These are phyloP conservation scores for Tetramorium parvispinum DNA, from an alignment of 1,140 invertebrate genomes.

Conservation along the genomic window DNA sequence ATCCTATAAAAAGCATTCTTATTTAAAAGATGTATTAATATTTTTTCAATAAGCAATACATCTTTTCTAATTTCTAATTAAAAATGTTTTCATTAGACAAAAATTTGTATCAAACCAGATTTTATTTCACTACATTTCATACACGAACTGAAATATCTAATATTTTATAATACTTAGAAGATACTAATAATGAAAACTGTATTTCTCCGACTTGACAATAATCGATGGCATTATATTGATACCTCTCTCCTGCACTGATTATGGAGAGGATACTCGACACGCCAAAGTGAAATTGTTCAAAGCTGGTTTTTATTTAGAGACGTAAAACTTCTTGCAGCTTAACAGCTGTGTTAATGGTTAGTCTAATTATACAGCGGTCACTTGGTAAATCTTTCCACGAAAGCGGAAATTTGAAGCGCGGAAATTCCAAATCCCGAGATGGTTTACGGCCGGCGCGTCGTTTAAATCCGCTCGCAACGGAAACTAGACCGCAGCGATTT, in stretches of 20 bases:
- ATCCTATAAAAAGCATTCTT: not conserved
- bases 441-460: constrained; percentile 22
- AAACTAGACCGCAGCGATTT: constrained; percentile 73
- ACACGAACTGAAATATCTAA: not conserved
- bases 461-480: constrained; percentile 61
- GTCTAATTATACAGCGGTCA: constrained; percentile 6
- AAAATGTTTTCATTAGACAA: not conserved
- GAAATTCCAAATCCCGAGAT: constrained; percentile 51
- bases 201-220: not conserved
- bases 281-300: constrained; percentile 5
- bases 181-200: not conserved
- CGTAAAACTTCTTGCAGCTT: constrained; percentile 17
- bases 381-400: constrained; percentile 10
- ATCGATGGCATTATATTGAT: not conserved
- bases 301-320: constrained; percentile 2
- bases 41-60: not conserved
- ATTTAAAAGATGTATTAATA: not conserved
- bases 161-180: not conserved
- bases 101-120: not conserved
- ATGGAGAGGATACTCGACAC: not conserved
- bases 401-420: constrained; percentile 46
- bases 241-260: not conserved
- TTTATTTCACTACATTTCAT: not conserved
- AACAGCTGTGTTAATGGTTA: not conserved
- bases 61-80: not conserved